Percentiles rank a stretch among this genome's conserved stretches.
Evolutionary conservation across 2,888 invertebrate genomes (phyloP).

Genomic region (Cacoxenus indagator): DNA sequence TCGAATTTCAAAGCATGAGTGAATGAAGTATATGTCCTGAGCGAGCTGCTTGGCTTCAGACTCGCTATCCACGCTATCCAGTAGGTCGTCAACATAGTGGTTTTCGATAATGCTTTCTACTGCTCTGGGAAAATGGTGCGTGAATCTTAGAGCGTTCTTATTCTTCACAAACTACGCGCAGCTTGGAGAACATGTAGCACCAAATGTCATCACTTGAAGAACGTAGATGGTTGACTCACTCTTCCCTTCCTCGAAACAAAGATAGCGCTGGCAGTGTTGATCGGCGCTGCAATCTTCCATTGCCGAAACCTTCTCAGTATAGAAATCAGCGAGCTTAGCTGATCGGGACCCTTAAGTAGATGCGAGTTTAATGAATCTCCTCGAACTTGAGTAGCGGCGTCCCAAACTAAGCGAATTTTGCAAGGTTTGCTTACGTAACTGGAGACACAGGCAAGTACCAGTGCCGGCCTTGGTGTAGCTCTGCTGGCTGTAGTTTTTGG

Average conservation of each 20-base stretch:
- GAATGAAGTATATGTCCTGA: neutral
- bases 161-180: conserved; percentile 41
- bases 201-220: conserved; percentile 10
- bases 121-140: conserved; percentile 32
- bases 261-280: neutral
- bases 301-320: neutral
- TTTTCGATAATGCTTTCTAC: too few relatives aligned
- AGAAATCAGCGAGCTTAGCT: too few relatives aligned
- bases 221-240: neutral
- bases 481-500: conserved; percentile 22
- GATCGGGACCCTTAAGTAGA: too few relatives aligned
- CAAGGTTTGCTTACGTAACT: neutral
- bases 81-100: conserved; percentile 50
- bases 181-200: conserved; percentile 21
- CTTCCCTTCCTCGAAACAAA: neutral
- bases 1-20: too few relatives aligned
- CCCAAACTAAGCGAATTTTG: too few relatives aligned
- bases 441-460: neutral
- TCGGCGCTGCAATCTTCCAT: too few relatives aligned
- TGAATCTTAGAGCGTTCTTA: conserved; percentile 41
- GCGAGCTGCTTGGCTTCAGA: conserved; percentile 22
- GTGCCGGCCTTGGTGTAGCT: neutral
- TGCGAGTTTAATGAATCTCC: conserved; percentile 31
- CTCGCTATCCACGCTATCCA: conserved; percentile 39
- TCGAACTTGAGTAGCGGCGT: neutral